Conservation (phyloP, 2,888 invertebrate genomes). For the Rhyacophila evoluta region DNA sequence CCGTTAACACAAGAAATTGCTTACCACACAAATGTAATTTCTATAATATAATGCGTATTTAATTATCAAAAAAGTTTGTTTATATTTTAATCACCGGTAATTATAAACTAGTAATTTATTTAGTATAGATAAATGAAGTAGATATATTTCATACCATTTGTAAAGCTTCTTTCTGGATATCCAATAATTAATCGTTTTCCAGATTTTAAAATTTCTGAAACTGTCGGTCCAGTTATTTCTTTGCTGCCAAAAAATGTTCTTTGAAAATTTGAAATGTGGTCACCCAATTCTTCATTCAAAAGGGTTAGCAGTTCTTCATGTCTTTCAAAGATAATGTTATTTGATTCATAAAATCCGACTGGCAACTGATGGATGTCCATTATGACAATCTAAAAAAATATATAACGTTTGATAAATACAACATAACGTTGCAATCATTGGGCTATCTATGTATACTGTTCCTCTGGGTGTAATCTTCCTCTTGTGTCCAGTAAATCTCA, state of each 20-base stretch:
- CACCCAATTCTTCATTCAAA: constrained; percentile 70
- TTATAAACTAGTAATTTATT: too few species aligned
- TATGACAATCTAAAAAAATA: constrained; percentile 73
- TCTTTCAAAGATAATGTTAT: constrained; percentile 64
- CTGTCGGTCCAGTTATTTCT: constrained; percentile 63
- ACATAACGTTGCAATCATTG: too few species aligned
- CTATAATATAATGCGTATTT: too few species aligned
- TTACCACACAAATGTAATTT: too few species aligned
- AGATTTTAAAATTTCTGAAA: constrained; percentile 65
- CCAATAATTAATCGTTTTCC: constrained; percentile 69
- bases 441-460: too few species aligned
- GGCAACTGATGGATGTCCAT: constrained; percentile 88
- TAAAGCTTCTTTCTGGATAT: constrained; percentile 64
- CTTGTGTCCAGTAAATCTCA: too few species aligned
- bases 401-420: too few species aligned
- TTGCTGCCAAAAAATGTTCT: constrained; percentile 61
- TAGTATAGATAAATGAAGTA: too few species aligned
- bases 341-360: constrained; percentile 70
- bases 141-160: constrained; percentile 53
- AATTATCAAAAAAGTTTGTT: too few species aligned
- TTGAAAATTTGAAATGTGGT: constrained; percentile 66
- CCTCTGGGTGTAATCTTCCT: too few species aligned
- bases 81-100: too few species aligned
- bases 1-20: too few species aligned
- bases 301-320: constrained; percentile 71